Evolutionary conservation across 2,113 vertebrate species (phyloP), one percentile per base, ranked within the genome.

Genomic region (Notothenia coriiceps): DNA sequence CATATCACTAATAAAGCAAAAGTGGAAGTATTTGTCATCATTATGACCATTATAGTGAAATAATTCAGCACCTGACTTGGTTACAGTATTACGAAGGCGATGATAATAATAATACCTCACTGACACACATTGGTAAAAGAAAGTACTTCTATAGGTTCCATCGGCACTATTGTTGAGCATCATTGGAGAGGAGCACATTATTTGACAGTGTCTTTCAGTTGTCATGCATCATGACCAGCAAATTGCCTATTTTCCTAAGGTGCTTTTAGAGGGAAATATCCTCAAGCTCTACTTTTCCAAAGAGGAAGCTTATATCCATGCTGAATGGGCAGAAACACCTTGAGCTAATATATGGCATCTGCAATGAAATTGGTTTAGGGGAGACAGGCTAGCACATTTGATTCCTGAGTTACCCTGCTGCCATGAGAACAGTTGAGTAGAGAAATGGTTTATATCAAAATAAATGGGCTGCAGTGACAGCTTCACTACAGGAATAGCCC

Each of bases 361-460:
- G 7, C 55, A 81, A 83, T 72, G 7, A 69, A 71, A 82, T 78
- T 43, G 71, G 59, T 73, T 60, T 33, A 50, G 29, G 33, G 11
- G 35, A 17, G 46, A 61, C 47, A 65, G 13, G 18, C 33, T 71
- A 70, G 70, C 10, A 13, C 25, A 60, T 76, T 35, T 65, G 62
- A 66, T 80, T 73, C 46, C 20, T 17, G n/a, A 60, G 55, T 66
- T 76, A 54, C 20, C 43, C 59, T 65, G 67, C 35, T 80, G 20
- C 52, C 44, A 43, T 40, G 35, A 40, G 35, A 40, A 40, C 35
- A 40, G 35, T 40, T 40, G 20, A 75, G 57, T 65, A 18, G 35
- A 70, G 56, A 84, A 87, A 77, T 33, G 46, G 43, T 71, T 91
- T 74, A 70, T 62, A 62, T 70, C 25, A 29, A 75, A 82, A 70